Evolutionary conservation across 2,113 vertebrate genomes (phyloP).

Genomic region (Mellivora capensis): DNA sequence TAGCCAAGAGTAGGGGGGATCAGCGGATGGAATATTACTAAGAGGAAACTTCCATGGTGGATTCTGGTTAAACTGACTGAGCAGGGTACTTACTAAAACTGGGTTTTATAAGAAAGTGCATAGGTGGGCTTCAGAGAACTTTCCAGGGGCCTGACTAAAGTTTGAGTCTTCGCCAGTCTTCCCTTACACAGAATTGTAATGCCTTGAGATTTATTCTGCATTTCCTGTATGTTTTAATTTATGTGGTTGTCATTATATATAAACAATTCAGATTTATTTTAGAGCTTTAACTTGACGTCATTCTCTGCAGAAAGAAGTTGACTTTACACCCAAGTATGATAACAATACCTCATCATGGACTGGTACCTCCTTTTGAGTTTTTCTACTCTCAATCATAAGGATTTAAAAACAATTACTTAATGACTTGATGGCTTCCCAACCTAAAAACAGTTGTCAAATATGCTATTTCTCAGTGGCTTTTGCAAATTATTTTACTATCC

Average conservation of each 20-base stretch:
- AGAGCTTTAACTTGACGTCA: neutral
- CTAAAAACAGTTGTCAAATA: neutral
- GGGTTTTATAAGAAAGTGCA: neutral
- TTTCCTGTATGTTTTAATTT: neutral
- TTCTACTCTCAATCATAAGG: neutral
- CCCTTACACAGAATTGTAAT: neutral
- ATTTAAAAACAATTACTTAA: neutral
- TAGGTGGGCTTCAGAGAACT: neutral
- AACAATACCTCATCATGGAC: no score
- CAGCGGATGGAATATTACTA: neutral
- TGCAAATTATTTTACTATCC: neutral
- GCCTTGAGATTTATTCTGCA: neutral
- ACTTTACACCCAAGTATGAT: neutral
- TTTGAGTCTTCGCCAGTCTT: neutral
- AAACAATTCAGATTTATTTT: neutral
- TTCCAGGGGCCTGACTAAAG: neutral
- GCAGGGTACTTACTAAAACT: neutral
- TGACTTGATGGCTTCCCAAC: neutral
- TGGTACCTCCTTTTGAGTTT: neutral
- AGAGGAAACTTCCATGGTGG: neutral
- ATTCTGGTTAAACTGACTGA: neutral
- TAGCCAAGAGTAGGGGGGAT: no score
- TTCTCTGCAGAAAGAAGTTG: neutral
- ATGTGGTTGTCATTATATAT: neutral
- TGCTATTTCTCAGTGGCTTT: neutral